Base-by-base conservation (phyloP, 1,140 invertebrate genomes). In the Hyphantria cunea region DNA sequence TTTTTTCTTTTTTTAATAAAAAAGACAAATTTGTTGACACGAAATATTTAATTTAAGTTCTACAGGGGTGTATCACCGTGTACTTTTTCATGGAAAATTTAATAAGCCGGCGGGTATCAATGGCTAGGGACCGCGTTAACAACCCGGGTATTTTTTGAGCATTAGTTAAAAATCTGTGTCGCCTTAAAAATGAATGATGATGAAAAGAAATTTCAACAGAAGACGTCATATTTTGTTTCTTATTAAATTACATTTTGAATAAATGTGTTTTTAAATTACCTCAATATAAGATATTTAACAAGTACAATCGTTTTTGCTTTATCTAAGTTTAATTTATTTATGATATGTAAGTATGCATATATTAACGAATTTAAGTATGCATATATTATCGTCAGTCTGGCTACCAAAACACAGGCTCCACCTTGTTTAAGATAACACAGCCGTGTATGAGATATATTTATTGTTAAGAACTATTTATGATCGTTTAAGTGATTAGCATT, bases 11-110 rank as follows among this genome's bases (percentile, higher is more conserved):
- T n/a, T n/a, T n/a, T n/a, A n/a, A n/a, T n/a, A n/a, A n/a, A n/a
- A n/a, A n/a, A n/a, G n/a, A n/a, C n/a, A n/a, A 3, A 25, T 37
- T 37, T 37, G 34, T 37, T 37, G 11, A 8, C 8, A 14, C 17
- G 33, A 45, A 56, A 56, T 45, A 17, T 31, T 45, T 49, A 58
- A 48, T 49, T 58, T 25, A 56, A 56, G 32, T 49, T 37, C 14
- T 32, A 10, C 34, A 49, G 48, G 12, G 48, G 17, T 32, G 45
- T 31, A 25, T 25, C 17, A 25, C 32, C 31, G 47, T 44, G 50
- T 45, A 60, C 56, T 42, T 60, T 60, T 60, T 60, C 56, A 60
- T 60, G 39, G 37, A 45, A 60, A 60, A 60, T 60, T 60, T 60
- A 60, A 60, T 60, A 60, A 60, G 48, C 34, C 25, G 2, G 14